Evolutionary conservation across 1,140 invertebrate species (phyloP), one percentile per base, ranked within the genome.

Genomic region (Drosophila asahinai): DNA sequence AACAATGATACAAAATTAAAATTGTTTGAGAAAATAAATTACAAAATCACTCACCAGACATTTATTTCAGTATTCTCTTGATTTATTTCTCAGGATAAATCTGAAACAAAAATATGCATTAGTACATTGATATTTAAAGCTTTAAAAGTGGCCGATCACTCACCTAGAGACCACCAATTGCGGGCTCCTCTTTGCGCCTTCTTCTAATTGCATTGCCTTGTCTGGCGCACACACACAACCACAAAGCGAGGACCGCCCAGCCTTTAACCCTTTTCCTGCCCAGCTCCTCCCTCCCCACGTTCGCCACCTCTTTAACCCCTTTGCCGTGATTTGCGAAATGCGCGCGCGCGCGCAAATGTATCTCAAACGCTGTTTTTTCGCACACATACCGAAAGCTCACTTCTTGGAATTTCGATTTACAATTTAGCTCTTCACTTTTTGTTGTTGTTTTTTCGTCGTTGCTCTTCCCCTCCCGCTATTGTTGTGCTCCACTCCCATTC

Each of bases 351-450:
- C 86, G 70, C 66, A 76, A 90, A 89, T 63, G 81, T 89, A 89
- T 84, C 86, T 89, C 84, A 89, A 87, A 89, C 73, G 74, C 52
- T 89, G 5, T 57, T 84, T 79, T 82, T 65, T 65, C 40, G 67
- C 67, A 75, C 80, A 76, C 71, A 62, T 59, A 68, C 51, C 58
- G 57, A 82, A 74, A 86, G 75, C 81, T 66, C 75, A 77, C 55
- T 90, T 90, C 86, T 86, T 86, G 86, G 86, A 90, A 90, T 90
- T 89, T 90, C 86, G 86, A 90, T 89, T 89, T 89, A 90, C 86
- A 89, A 90, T 89, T 89, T 90, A 86, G 71, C 72, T 89, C 84
- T 89, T 81, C 68, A 83, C 65, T 64, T 77, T 74, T 87, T 67
- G 58, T 43, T 65, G 42, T 63, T 47, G 59, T 83, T 45, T 78